Base-by-base conservation (phyloP, 35 echinoderm and acorn worm genomes). In the Hemicentrotus pulcherrimus region DNA sequence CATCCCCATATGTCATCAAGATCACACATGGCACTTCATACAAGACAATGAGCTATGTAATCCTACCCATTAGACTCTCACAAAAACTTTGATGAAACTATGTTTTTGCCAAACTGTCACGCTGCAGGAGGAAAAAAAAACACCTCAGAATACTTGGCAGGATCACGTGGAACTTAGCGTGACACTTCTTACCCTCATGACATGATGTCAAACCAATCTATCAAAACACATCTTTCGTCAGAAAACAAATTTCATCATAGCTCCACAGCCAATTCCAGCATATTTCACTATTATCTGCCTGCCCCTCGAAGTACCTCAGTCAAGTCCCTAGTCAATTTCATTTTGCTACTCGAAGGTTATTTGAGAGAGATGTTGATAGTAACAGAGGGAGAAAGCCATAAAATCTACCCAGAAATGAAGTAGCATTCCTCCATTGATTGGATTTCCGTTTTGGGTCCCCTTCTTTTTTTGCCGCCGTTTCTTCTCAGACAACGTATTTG, bases 341-440 rank as follows among this genome's bases (percentile, higher is more conserved):
- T 90, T 90, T 31, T 47, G 88, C 46, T 45, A 50, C 91, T 58
- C 5, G n/a, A 93, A 31, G 46, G 91, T 18, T 47, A 93, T 93
- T 93, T 93, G 91, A 93, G 91, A 93, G 41, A 32, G 9, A 93
- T 93, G 91, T 93, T 93, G 91, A 93, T 93, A 93, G 47, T 58
- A 93, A 47, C 30, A 47, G 32, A 47, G 10, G 31, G 31, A 90
- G 91, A 32, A 93, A 47, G 14, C 91, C 22, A 93, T 93, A 47
- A 92, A 93, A 46, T 93, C 91, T 93, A 31, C 91, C 91, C 91
- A 93, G 46, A 93, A 93, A 93, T 93, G 91, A 58, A 47, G 32
- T 58, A 93, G 91, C 91, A 93, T 93, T 93, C 91, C 91, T 14
- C 13, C 31, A 1, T 58, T 93, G 91, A 93, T 93, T 93, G 91